Percentiles rank a stretch among this genome's conserved stretches.
These are phyloP conservation scores for Zenarchopterus dispar DNA, from an alignment of 2,797 vertebrate species.

Conservation along the genomic window DNA sequence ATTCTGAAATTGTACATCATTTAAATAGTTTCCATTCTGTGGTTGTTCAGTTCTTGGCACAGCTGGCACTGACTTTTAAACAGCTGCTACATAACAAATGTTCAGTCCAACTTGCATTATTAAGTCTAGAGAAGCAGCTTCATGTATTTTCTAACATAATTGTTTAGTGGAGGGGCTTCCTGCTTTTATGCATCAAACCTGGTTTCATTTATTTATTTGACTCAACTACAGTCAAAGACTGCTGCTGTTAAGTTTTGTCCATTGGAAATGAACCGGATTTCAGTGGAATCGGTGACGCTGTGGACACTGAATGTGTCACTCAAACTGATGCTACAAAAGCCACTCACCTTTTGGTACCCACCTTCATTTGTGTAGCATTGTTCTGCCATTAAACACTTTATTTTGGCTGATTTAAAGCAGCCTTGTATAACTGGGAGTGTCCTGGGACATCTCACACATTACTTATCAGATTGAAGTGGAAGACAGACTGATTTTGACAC, in stretches of 20 bases:
- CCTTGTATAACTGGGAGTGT: neutral
- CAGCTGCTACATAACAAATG: constrained; percentile 24
- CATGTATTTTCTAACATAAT: constrained; percentile 8
- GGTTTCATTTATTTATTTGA: no score
- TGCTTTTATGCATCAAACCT: no score
- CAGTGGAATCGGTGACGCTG: no score
- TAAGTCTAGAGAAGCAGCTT: constrained; percentile 7
- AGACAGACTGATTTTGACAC: neutral
- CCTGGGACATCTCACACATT: neutral
- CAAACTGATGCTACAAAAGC: no score
- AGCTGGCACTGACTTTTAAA: constrained; percentile 24
- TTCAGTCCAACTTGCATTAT: constrained; percentile 4
- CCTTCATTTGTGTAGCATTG: neutral
- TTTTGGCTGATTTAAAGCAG: constrained; percentile 8
- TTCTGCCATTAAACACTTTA: constrained; percentile 9
- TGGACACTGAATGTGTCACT: no score
- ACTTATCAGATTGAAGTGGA: neutral
- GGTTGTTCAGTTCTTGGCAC: neutral
- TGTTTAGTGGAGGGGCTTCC: neutral
- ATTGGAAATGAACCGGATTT: no score
- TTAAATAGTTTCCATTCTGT: neutral
- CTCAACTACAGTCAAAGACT: no score
- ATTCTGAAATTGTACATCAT: constrained; percentile 13
- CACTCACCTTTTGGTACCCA: no score
- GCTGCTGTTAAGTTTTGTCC: no score